Conservation (phyloP, 2,113 vertebrate species). For the Dicrurus megarhynchus region DNA sequence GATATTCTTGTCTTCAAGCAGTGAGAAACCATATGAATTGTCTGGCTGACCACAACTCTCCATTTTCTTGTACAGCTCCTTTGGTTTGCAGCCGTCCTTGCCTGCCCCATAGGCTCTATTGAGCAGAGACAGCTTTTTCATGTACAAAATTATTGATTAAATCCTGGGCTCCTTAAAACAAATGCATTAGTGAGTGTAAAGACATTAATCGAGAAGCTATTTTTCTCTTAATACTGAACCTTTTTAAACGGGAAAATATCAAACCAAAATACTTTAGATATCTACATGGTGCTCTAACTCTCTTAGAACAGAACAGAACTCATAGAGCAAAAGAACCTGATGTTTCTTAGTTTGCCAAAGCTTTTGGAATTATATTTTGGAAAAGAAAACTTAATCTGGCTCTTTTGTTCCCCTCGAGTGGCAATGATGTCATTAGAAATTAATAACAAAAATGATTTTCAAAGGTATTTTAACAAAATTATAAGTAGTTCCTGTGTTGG, state of each 20-base stretch:
- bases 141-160: neutral
- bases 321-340: neutral
- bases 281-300: neutral
- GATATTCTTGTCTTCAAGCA: neutral
- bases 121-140: neutral
- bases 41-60: neutral
- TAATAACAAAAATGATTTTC: neutral
- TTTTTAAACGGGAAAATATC: neutral
- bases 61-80: accelerated
- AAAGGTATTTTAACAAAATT: neutral
- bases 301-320: neutral
- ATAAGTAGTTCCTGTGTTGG: neutral
- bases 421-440: neutral
- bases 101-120: neutral
- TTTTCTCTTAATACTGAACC: neutral
- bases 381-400: neutral
- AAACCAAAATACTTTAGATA: neutral
- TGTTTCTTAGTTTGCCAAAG: neutral
- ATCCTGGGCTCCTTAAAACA: neutral
- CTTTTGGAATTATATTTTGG: neutral
- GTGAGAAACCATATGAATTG: neutral
- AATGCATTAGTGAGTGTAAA: neutral
- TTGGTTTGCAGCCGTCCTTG: neutral
- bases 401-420: neutral
- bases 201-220: neutral